Base-by-base conservation (phyloP, 1,140 invertebrate genomes). In the Saccostrea cuccullata region DNA sequence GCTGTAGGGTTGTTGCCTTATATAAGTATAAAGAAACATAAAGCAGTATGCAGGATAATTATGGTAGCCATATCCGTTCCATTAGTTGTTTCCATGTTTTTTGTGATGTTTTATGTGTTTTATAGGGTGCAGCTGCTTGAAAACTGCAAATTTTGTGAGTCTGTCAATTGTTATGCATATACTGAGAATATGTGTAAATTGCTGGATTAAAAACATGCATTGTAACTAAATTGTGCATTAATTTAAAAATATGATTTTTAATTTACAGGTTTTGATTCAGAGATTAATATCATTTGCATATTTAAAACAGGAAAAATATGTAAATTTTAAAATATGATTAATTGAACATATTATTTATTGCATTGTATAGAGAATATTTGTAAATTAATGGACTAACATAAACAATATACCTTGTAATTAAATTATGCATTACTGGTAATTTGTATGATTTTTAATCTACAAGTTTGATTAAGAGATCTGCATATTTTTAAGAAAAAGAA, bases 151-250 rank as follows among this genome's bases (percentile, higher is more conserved):
- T 55, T 20, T 20, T 93, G 92, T 90, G 88, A 89, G 40, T 9
- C 70, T 5, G 83, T 93, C 30, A 92, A 93, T n/a, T 93, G 93
- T 87, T 55, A 92, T 36, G 89, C 91, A 4, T 93, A 92, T 20
- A 90, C 91, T 12, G 87, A 87, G 9, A 90, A 88, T 83, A 92
- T 93, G 90, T 93, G 92, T 86, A 85, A 84, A 55, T 30, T 77
- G 36, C 30, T 77, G 26, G 70, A 36, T 77, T 77, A 36, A 77
- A 15, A 12, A 64, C 13, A 60, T 60, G 3, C n/a, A 64, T 20
- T 64, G 58, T 64, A 64, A 64, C 17, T 64, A 17, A 20, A 20
- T 64, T 17, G n/a, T 20, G 4, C n/a, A 64, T 64, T 64, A 64
- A 20, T 64, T 64, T 20, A 20, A n/a, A n/a, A n/a, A n/a, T 20